Conservation (phyloP, 2,888 invertebrate species). For the Amphiduros pacificus region DNA sequence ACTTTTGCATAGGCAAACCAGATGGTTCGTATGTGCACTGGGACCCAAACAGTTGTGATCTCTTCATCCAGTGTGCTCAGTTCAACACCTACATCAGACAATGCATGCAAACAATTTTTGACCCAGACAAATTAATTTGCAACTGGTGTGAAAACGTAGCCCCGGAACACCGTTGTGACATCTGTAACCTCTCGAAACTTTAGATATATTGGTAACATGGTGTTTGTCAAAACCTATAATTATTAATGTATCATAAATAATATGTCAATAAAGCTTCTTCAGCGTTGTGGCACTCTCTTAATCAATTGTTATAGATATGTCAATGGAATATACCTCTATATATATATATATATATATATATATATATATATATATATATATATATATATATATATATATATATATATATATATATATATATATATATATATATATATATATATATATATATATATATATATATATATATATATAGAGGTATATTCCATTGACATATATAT, state of each 20-base stretch:
- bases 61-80: neutral
- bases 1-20: neutral
- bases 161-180: neutral
- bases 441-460: neutral
- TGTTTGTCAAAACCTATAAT: too few species aligned
- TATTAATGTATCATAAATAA: too few species aligned
- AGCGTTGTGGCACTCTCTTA: too few species aligned
- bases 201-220: neutral
- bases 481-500: too few species aligned
- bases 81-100: neutral
- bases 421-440: neutral
- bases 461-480: neutral
- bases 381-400: neutral
- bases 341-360: neutral
- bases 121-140: neutral
- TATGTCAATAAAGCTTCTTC: too few species aligned
- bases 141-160: neutral
- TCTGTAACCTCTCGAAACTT: neutral
- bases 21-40: neutral
- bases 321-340: too few species aligned
- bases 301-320: too few species aligned
- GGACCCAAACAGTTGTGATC: neutral
- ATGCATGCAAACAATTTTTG: neutral
- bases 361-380: neutral
- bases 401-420: neutral